Base-by-base conservation (phyloP, 2,888 invertebrate species). In the Kuschelorhynchus macadamiae region DNA sequence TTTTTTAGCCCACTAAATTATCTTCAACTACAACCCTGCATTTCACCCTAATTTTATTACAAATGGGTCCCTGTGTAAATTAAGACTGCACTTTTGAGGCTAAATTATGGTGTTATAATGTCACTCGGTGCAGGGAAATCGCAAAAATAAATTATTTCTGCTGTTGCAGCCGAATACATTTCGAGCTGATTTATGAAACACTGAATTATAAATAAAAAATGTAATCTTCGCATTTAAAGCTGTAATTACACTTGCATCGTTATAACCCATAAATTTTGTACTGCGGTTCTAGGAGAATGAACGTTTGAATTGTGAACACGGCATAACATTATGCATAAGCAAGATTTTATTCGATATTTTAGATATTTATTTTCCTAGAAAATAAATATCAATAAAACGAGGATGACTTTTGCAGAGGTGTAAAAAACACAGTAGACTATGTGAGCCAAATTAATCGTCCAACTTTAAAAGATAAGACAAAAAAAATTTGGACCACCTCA, bases 121-220 rank as follows among this genome's bases (percentile, higher is more conserved):
- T 67, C 67, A 62, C 67, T 46, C 16, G 30, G 44, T 20, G 47
- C 67, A 30, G 67, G 44, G 50, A 56, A 67, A 67, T 67, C 49
- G 67, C 61, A 67, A 67, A 62, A 67, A 67, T 67, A 61, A 67
- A 67, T 67, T 67, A 67, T 67, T 61, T 61, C 67, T 39, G 25
- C 47, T 65, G 59, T 47, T 59, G 50, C 59, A 59, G 59, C 57
- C 42, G 57, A 65, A 65, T 65, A 65, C 50, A 65, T 59, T 65
- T 52, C 52, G 20, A 2, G 44, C 12, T 33, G 52, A 65, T 57
- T 65, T 65, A 65, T 59, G 46, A 39, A 32, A 30, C 17, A 20
- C 53, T 59, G 44, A 65, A 65, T 65, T 65, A 65, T 65, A 46
- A 65, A 57, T 65, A 64, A 64, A 64, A 56, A 64, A 56, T 46